A percentile compares a stretch with the other conserved stretches of the same genome.
phyloP scores from a whole-genome alignment of 2,888 invertebrate species.

The Cheilosia scutellata region DNA sequence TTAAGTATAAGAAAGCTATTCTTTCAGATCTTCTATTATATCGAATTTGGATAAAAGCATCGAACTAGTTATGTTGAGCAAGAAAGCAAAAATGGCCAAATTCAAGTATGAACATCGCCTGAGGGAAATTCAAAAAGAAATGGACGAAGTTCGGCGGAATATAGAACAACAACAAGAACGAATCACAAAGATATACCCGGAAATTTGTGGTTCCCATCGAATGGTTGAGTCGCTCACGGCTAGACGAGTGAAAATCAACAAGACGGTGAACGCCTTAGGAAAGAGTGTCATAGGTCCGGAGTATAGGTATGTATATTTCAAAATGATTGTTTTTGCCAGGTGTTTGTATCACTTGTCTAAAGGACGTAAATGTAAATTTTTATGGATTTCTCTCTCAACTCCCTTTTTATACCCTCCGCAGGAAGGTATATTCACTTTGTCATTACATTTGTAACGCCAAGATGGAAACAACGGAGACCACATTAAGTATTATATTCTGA shows the following conservation, averaged over 20 bases:
- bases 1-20: not conserved
- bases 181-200: slow-evolving; percentile 81
- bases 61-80: slow-evolving; percentile 80
- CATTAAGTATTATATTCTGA: too few relatives aligned
- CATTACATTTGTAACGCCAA: too few relatives aligned
- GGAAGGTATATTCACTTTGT: too few relatives aligned
- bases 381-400: too few relatives aligned
- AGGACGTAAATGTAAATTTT: too few relatives aligned
- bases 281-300: slow-evolving; percentile 79
- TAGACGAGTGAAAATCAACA: slow-evolving; percentile 79
- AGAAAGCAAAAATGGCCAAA: slow-evolving; percentile 80
- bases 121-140: slow-evolving; percentile 79
- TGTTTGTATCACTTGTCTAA: too few relatives aligned
- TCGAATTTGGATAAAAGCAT: slow-evolving; percentile 81
- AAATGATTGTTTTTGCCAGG: not conserved
- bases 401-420: too few relatives aligned
- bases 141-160: slow-evolving; percentile 78
- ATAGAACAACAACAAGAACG: slow-evolving; percentile 80
- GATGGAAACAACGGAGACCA: too few relatives aligned
- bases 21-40: slow-evolving; percentile 80
- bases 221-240: slow-evolving; percentile 80
- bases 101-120: slow-evolving; percentile 80
- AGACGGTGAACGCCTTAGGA: slow-evolving; percentile 80
- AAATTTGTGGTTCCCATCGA: slow-evolving; percentile 81
- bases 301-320: slow-evolving; percentile 77